These are phyloP conservation scores for Pentalonia nigronervosa DNA, from an alignment of 1,140 invertebrate genomes.

Conservation along the genomic window DNA sequence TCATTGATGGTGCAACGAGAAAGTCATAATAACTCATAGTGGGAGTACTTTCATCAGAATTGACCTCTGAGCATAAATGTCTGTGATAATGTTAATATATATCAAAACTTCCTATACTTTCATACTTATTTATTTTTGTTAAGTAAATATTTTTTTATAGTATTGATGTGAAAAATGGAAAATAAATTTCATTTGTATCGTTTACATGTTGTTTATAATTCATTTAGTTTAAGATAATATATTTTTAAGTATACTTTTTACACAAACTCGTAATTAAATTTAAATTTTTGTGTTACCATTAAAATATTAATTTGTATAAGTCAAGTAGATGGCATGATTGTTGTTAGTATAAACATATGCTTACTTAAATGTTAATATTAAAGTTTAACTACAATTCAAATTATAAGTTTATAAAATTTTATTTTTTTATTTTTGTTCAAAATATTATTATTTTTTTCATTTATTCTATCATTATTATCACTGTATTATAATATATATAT, in stretches of 20 bases:
- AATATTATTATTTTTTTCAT: slow-evolving; percentile 7
- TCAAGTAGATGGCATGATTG: background rate
- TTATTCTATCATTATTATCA: background rate
- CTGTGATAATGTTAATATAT: slow-evolving; percentile 51
- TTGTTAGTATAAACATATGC: background rate
- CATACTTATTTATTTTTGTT: slow-evolving; percentile 55
- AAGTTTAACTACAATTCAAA: background rate
- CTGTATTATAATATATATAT: background rate
- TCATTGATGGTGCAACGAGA: background rate
- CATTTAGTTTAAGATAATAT: slow-evolving; percentile 29
- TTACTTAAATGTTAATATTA: slow-evolving; percentile 1
- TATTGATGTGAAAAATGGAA: slow-evolving; percentile 22
- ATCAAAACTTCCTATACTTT: slow-evolving; percentile 58
- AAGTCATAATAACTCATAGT: background rate
- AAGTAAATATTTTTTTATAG: slow-evolving; percentile 1
- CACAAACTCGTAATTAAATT: background rate
- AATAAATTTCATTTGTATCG: background rate
- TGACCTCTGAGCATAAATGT: slow-evolving; percentile 14
- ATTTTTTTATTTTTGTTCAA: background rate
- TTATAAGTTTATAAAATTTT: background rate
- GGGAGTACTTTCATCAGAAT: background rate
- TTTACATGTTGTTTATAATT: background rate
- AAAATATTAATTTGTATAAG: slow-evolving; percentile 38
- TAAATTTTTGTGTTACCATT: slow-evolving; percentile 53
- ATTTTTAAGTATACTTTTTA: slow-evolving; percentile 45